A percentile compares a stretch with the other conserved stretches of the same genome.
phyloP scores from a whole-genome alignment of 1,140 invertebrate genomes.

The Saccostrea glomerata region DNA sequence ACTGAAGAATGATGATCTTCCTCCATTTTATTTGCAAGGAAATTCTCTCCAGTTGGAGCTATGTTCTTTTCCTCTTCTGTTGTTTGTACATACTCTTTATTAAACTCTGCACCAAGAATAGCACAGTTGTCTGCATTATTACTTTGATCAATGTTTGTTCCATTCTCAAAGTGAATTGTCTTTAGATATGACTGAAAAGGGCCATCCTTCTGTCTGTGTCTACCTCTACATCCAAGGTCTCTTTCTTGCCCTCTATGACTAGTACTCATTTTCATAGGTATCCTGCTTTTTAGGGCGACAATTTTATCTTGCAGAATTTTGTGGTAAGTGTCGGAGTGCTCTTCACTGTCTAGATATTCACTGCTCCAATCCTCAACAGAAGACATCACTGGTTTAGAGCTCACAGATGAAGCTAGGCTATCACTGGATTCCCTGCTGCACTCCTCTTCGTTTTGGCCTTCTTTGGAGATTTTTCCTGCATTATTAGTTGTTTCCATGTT shows the following conservation, averaged over 20 bases:
- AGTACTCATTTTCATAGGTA: background rate
- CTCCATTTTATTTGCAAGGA: background rate
- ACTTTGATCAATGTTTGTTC: background rate
- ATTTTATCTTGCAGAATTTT: background rate
- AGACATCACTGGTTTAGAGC: background rate
- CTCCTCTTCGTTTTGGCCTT: background rate
- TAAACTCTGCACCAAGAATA: background rate
- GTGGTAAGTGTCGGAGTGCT: background rate
- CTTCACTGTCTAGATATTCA: background rate
- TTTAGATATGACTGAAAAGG: slow-evolving; percentile 14
- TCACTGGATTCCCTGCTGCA: background rate
- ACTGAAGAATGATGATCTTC: background rate
- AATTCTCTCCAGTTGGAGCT: background rate
- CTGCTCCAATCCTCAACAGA: background rate
- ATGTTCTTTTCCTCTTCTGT: background rate
- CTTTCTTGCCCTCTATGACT: background rate
- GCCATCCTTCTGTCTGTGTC: background rate
- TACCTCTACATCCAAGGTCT: background rate
- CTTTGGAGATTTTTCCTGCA: background rate
- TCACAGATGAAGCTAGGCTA: background rate
- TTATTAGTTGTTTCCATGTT: background rate
- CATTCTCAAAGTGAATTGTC: background rate
- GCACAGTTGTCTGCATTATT: background rate
- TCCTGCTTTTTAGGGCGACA: background rate
- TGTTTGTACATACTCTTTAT: background rate